Evolutionary conservation across 2,113 vertebrate genomes (phyloP), one percentile per base, ranked within the genome.

Genomic region (Oncorhynchus tshawytscha): DNA sequence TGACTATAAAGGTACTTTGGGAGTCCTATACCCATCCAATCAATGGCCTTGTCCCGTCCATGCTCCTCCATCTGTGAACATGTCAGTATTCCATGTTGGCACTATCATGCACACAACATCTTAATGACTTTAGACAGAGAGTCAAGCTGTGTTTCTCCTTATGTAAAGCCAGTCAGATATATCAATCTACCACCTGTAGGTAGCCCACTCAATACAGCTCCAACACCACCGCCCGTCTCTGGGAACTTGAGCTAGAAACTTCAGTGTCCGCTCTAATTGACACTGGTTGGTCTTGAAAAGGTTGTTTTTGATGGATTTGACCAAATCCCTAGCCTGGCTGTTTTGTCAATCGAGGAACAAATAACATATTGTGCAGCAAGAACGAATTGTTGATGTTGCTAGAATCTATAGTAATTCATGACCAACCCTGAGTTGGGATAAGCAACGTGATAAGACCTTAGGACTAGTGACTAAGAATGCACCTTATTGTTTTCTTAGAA

Each of bases 71-170:
- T 57, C 76, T 80, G 76, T 69, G 87, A 88, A 89, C 29, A 82
- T 67, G 74, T 90, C 82, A 78, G 84, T 85, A 87, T 73, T 73
- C 62, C 67, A 80, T 84, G 59, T 64, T 73, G 76, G 80, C 74
- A 85, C 74, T 78, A 29, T 89, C 86, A 85, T 83, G 83, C 80
- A 78, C 64, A 82, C 80, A 84, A 78, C 74, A 85, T 70, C 74
- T 29, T 90, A 83, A 92, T 88, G 79, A 79, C 85, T 90, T 80
- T 72, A 70, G 90, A 91, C 89, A 91, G 87, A n/a, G 54, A 70
- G 67, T 71, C 75, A 48, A 27, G 76, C 77, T 81, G 81, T 81
- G 83, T 83, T 67, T 65, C 81, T 83, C 71, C 51, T 67, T 70
- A 75, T 78, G 77, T 80, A 84, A 87, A 75, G 76, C 82, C 80